Conservation (phyloP, 1,140 invertebrate genomes). For the Drosophila ananassae region DNA sequence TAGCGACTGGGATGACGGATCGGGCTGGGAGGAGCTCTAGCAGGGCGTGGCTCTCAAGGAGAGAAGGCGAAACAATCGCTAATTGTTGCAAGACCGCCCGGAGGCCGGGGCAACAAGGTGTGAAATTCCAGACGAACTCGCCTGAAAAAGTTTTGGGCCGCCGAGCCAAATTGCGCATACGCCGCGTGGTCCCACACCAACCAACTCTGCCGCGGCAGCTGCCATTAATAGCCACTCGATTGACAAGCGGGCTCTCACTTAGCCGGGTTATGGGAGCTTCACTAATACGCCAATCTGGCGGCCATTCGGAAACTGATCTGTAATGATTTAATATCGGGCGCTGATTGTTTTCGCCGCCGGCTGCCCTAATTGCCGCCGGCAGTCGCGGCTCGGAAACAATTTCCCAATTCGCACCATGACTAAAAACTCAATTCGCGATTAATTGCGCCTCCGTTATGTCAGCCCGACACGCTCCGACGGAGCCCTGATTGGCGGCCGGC, state of each 20-base stretch:
- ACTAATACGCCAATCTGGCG: constrained; percentile 12
- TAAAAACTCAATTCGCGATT: constrained; percentile 50
- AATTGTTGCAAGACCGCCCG: constrained; percentile 71
- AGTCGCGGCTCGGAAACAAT: constrained; percentile 7
- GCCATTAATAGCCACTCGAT: too few relatives aligned
- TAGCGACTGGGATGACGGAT: too few relatives aligned
- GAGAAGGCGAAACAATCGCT: constrained; percentile 41
- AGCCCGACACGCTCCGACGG: constrained; percentile 50
- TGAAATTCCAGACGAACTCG: constrained; percentile 67
- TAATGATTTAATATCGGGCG: constrained; percentile 38
- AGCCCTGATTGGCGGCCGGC: neutral
- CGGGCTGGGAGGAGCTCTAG: too few relatives aligned
- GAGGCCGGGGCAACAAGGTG: constrained; percentile 68
- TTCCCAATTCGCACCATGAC: constrained; percentile 50
- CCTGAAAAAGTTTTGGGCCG: constrained; percentile 53
- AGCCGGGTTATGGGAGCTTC: neutral
- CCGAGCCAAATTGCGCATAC: constrained; percentile 65
- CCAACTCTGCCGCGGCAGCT: too few relatives aligned
- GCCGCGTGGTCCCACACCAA: constrained; percentile 58
- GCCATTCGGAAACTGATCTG: constrained; percentile 30
- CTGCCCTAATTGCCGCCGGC: constrained; percentile 23
- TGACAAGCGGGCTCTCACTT: neutral
- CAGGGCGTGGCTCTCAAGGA: too few relatives aligned
- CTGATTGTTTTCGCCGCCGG: neutral
- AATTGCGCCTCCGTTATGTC: constrained; percentile 25